These are phyloP conservation scores for Tychaedon coryphoeus DNA, from an alignment of 2,113 vertebrate genomes.

Conservation along the genomic window DNA sequence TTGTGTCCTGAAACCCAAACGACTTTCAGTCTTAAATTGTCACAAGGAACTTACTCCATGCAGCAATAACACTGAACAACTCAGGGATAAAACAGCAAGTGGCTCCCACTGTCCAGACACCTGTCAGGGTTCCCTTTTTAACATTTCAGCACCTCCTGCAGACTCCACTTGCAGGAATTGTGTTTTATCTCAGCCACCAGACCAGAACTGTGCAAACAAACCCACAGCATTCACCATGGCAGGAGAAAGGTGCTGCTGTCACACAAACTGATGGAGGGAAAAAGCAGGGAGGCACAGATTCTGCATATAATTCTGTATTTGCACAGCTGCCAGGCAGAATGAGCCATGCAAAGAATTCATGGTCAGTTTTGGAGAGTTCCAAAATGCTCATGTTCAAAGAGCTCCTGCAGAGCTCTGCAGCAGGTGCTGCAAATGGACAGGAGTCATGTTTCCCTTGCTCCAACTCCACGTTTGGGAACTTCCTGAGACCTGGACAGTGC, in stretches of 20 bases:
- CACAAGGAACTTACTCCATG: background rate
- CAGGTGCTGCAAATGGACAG: background rate
- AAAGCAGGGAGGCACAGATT: background rate
- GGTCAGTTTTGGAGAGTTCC: background rate
- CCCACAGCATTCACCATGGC: fast-evolving
- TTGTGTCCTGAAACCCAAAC: background rate
- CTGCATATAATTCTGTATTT: background rate
- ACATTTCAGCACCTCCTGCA: background rate
- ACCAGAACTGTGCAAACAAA: background rate
- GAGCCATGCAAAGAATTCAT: background rate
- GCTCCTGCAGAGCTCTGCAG: background rate
- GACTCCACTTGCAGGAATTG: background rate
- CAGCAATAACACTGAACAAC: background rate
- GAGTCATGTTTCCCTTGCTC: background rate
- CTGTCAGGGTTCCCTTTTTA: background rate
- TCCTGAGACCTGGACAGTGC: no score
- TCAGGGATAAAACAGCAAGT: background rate
- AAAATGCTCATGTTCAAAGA: background rate
- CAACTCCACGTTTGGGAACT: background rate
- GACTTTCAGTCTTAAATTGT: background rate
- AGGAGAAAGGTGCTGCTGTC: background rate
- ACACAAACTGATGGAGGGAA: background rate
- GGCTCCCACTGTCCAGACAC: background rate
- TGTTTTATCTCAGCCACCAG: background rate
- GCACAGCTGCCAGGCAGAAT: background rate